A percentile compares a stretch with the other conserved stretches of the same genome.
These are phyloP conservation scores for Lathronympha strigana DNA, from an alignment of 2,888 invertebrate species.

Conservation along the genomic window DNA sequence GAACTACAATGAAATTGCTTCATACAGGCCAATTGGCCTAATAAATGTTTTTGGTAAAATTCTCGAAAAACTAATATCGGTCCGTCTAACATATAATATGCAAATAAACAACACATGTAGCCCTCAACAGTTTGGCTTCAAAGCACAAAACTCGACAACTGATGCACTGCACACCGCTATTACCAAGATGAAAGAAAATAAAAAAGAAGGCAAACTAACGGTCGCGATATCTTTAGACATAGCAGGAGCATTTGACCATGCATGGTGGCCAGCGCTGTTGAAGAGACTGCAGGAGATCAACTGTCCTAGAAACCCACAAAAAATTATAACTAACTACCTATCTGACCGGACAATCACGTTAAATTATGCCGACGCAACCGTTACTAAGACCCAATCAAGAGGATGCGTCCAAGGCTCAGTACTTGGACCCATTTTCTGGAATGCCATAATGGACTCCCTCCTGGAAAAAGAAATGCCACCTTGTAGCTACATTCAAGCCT, in stretches of 20 bases:
- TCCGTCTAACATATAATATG: neutral
- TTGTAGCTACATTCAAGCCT: neutral
- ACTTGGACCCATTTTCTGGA: neutral
- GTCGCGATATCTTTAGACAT: neutral
- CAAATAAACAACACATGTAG: neutral
- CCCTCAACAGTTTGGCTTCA: neutral
- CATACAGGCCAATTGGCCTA: neutral
- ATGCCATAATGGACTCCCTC: neutral
- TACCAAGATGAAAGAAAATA: neutral
- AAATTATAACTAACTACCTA: neutral
- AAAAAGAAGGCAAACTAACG: neutral
- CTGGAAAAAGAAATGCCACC: neutral
- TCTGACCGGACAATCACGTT: too few relatives aligned
- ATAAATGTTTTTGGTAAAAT: neutral
- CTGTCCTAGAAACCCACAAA: neutral
- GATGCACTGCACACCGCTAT: neutral
- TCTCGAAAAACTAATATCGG: neutral
- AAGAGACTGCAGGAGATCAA: neutral
- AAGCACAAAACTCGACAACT: neutral
- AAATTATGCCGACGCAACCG: too few relatives aligned
- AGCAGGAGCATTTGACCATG: neutral
- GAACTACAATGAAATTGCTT: neutral
- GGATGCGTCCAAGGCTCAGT: neutral
- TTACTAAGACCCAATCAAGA: too few relatives aligned
- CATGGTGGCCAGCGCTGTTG: neutral